Percentiles rank a stretch among this genome's conserved stretches.
Evolutionary conservation across 2,113 vertebrate species (phyloP).

Genomic region (Semicossyphus pulcher): DNA sequence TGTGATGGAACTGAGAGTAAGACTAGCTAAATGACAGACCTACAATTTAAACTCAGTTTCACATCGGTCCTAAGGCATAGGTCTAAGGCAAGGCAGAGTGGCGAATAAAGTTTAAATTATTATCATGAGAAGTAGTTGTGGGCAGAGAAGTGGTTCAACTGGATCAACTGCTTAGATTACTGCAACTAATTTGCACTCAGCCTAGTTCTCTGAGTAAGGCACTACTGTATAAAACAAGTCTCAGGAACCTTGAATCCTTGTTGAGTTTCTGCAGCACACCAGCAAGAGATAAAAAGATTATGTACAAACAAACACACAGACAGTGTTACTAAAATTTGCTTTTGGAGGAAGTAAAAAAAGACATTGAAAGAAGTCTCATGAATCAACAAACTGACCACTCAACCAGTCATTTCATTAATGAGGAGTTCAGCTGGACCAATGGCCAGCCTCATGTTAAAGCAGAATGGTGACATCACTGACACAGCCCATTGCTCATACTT

Average conservation of each 20-base stretch:
- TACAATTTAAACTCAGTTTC: background rate
- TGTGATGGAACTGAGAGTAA: background rate
- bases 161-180: no score
- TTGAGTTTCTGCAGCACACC: background rate
- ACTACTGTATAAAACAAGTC: background rate
- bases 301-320: background rate
- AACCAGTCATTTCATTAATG: conserved; percentile 10
- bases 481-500: background rate
- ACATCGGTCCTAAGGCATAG: background rate
- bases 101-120: no score
- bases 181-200: background rate
- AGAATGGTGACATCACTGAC: background rate
- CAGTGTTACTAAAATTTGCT: background rate
- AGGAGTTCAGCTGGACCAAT: background rate
- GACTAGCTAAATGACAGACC: background rate
- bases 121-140: no score
- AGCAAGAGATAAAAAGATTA: background rate
- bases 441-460: background rate
- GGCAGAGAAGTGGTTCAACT: no score
- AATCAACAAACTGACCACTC: conserved; percentile 1
- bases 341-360: background rate
- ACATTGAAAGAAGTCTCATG: background rate
- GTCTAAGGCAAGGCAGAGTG: background rate
- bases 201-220: background rate
- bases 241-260: background rate